Conservation (phyloP, 2,797 vertebrate genomes). For the Threskiornis aethiopicus region DNA sequence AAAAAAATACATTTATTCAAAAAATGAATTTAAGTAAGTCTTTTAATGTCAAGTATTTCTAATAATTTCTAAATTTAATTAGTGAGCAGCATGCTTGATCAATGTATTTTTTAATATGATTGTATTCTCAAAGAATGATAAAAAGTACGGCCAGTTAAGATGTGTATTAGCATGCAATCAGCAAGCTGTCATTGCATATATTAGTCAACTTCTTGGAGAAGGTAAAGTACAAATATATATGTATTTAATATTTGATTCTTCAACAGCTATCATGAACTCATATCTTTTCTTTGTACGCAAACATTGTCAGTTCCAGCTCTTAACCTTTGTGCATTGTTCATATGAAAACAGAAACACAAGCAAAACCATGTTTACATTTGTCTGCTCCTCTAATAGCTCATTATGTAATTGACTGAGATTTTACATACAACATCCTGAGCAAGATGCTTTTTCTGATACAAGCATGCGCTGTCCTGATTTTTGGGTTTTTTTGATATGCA, state of each 20-base stretch:
- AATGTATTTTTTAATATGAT: slow-evolving; percentile 44
- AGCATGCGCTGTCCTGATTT: background rate
- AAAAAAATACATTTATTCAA: slow-evolving; percentile 42
- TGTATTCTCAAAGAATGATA: slow-evolving; percentile 25
- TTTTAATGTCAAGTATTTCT: slow-evolving; percentile 70
- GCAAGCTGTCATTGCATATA: background rate
- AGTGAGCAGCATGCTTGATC: slow-evolving; percentile 6
- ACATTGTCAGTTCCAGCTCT: background rate
- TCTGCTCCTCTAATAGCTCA: background rate
- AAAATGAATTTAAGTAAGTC: slow-evolving; percentile 66
- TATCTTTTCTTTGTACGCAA: background rate
- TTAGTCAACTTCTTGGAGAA: background rate
- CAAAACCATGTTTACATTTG: background rate
- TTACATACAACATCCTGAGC: background rate
- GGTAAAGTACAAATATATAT: background rate
- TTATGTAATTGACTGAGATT: background rate
- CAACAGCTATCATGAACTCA: background rate
- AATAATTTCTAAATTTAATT: slow-evolving; percentile 74
- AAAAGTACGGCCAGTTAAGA: background rate
- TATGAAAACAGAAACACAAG: background rate
- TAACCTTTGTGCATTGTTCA: background rate
- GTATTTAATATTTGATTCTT: background rate
- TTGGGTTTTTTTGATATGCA: background rate
- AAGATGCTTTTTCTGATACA: background rate
- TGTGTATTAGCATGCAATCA: background rate